Base-by-base conservation (phyloP, 2,888 invertebrate genomes). In the Cryptophagus acutangulus region DNA sequence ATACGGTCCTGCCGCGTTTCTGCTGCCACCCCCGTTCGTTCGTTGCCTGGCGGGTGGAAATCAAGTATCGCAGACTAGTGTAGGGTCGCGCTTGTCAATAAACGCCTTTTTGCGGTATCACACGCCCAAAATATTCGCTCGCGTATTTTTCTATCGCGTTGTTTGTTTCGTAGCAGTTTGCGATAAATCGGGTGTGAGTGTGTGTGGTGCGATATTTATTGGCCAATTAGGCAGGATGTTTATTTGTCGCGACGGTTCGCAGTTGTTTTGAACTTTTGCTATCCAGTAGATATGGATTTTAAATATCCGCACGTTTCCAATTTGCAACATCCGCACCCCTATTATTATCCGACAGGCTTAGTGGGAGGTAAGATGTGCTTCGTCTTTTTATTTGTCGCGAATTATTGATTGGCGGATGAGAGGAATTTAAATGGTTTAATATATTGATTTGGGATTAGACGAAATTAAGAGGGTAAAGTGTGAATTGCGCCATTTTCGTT, bases 61-160 rank as follows among this genome's bases (percentile, higher is more conserved):
- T 55, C 53, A 53, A 55, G 50, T 50, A 50, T 47, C 48, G 52
- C 46, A 46, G 50, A 48, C 47, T 44, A 73, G 42, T 39, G 40
- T 36, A 43, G 42, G 73, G 43, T 65, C 74, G 55, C 53, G 63
- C 62, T 61, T 62, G 65, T 65, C 65, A 63, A 65, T 65, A 65
- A 64, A 62, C 63, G 62, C 63, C 62, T 63, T 63, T 65, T 65
- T 62, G 64, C 59, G 46, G 51, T 46, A 45, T 43, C 42, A 47
- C 51, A 49, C 51, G 51, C 51, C 51, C 51, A 51, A 51, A 51
- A 49, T 47, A 44, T 47, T 40, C 37, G 33, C 33, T 43, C 38
- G 35, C 43, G 34, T 31, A 8, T 31, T 31, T 14, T 31, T 39
- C 38, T 35, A 40, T 18, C 29, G 12, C 30, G 16, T 17, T 12